These are phyloP conservation scores for Sarcophaga rosellei DNA, from an alignment of 2,888 invertebrate species.

Conservation along the genomic window DNA sequence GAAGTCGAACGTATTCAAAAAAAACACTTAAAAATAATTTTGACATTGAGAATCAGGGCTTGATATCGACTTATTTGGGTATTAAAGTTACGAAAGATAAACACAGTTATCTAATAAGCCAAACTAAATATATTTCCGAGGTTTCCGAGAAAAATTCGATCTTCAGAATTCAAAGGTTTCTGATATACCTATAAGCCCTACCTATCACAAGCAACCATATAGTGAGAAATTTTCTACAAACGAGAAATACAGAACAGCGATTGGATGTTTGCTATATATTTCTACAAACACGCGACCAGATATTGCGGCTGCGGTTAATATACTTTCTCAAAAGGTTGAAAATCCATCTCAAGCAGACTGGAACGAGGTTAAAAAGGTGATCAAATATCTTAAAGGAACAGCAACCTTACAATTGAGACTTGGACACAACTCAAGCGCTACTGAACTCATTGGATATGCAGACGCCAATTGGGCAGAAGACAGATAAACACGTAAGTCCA, in stretches of 20 bases:
- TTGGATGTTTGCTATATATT: slow-evolving; percentile 46
- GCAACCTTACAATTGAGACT: slow-evolving; percentile 1
- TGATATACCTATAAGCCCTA: slow-evolving; percentile 28
- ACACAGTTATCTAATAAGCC: no score
- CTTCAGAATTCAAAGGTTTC: slow-evolving; percentile 39
- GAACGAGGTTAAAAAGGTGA: slow-evolving; percentile 28
- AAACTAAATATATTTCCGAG: neutral
- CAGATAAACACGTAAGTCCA: slow-evolving; percentile 72
- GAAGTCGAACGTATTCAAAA: no score
- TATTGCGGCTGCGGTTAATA: neutral
- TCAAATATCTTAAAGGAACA: slow-evolving; percentile 37
- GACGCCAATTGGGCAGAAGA: slow-evolving; percentile 76
- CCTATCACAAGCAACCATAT: slow-evolving; percentile 42
- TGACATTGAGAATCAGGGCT: no score
- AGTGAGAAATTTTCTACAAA: slow-evolving; percentile 30
- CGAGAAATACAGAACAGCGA: slow-evolving; percentile 45
- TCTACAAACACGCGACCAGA: no score
- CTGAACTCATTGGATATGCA: slow-evolving; percentile 68
- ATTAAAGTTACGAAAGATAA: no score
- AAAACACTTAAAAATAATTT: no score
- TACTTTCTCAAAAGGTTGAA: slow-evolving; percentile 68
- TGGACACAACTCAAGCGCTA: neutral
- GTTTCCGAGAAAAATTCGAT: slow-evolving; percentile 22
- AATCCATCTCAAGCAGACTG: slow-evolving; percentile 64
- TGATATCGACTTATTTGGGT: no score